Conservation (phyloP, 1,140 invertebrate genomes). For the Papilio glaucus region DNA sequence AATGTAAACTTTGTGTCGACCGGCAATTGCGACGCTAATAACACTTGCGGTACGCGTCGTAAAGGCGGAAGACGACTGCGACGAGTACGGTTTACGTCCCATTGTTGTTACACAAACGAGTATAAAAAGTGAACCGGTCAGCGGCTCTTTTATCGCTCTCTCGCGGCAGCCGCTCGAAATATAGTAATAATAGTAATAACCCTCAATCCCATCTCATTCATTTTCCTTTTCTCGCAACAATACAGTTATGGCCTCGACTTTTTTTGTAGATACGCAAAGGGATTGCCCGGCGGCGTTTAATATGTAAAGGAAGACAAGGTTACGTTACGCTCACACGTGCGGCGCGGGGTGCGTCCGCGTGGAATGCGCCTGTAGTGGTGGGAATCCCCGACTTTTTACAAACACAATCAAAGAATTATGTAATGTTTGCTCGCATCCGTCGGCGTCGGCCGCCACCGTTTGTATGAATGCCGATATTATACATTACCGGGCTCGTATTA, state of each 20-base stretch:
- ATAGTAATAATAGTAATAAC: slow-evolving; percentile 80
- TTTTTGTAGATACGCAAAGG: slow-evolving; percentile 80
- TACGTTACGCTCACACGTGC: slow-evolving; percentile 78
- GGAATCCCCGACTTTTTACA: slow-evolving; percentile 83
- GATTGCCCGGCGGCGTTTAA: slow-evolving; percentile 82
- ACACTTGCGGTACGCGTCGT: slow-evolving; percentile 49
- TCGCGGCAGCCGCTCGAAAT: slow-evolving; percentile 71
- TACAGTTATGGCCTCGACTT: slow-evolving; percentile 69
- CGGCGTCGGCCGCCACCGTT: slow-evolving; percentile 71
- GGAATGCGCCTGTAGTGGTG: slow-evolving; percentile 78
- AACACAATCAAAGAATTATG: slow-evolving; percentile 83
- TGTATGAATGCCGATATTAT: slow-evolving; percentile 80
- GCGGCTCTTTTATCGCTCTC: slow-evolving; percentile 74
- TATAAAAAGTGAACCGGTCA: slow-evolving; percentile 81
- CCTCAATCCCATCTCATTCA: slow-evolving; percentile 78
- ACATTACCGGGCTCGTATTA: slow-evolving; percentile 79
- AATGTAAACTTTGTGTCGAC: not conserved
- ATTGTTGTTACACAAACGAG: slow-evolving; percentile 75
- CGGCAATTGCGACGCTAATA: slow-evolving; percentile 7
- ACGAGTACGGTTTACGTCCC: slow-evolving; percentile 78
- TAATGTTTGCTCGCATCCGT: slow-evolving; percentile 81
- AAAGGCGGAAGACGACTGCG: slow-evolving; percentile 66
- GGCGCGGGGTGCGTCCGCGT: slow-evolving; percentile 56
- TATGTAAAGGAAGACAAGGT: slow-evolving; percentile 83
- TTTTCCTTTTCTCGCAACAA: slow-evolving; percentile 77